Evolutionary conservation across 2,888 invertebrate species (phyloP), one percentile per base, ranked within the genome.

Genomic region (Chloroclysta siterata): DNA sequence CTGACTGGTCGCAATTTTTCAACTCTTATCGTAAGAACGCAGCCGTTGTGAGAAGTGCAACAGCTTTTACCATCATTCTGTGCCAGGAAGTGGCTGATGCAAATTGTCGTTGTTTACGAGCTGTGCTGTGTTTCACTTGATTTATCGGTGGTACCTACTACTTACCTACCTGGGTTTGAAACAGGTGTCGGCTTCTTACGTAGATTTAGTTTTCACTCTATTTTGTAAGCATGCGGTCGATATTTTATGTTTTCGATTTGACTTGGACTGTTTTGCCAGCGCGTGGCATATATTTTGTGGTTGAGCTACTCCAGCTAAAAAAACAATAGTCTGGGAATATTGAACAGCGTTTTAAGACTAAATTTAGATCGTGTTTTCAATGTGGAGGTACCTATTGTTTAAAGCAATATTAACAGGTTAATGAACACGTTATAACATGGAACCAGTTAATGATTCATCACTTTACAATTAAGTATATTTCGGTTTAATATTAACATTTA

Each of bases 21-120:
- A 63, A 53, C 22, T 63, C 17, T 22, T 50, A 50, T 60, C 22
- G 7, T 15, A 59, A 11, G 53, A 39, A 17, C n/a, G 7, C 11
- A 59, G 44, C 48, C 13, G 5, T 46, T 28, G 22, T 53, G 33
- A 47, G 47, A 33, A 60, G 53, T 50, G 53, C 42, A 53, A 48
- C 15, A 53, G 53, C 60, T 53, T 46, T 47, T 48, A 39, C 47
- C 47, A 47, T 56, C 48, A 39, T 56, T 15, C 60, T 54, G 60
- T 53, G 53, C 13, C 50, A 11, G 52, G 17, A 51, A 44, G 50
- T 46, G 44, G 51, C 48, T 54, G 58, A 67, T 69, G 69, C 67
- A 67, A 69, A 69, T 69, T 67, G 65, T 63, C 57, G 50, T 63
- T 67, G 65, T 69, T 69, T 69, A 69, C 67, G 69, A 69, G 69